Evolutionary conservation across 1,140 invertebrate species (phyloP), one percentile per base, ranked within the genome.

Genomic region (Diabrotica undecimpunctata): DNA sequence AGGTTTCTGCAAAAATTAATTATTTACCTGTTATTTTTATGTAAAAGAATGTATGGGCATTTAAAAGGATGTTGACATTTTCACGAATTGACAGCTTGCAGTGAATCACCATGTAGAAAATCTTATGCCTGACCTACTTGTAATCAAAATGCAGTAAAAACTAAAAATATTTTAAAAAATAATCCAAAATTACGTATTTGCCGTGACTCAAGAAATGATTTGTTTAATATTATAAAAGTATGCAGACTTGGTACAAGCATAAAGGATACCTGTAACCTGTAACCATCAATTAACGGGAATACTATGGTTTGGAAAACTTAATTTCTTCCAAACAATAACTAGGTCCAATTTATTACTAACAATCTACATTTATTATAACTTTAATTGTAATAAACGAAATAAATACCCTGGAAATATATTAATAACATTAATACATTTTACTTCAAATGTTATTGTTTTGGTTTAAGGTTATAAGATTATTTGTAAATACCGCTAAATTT

Each of bases 381-480:
- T 25, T 25, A 25, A 25, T 25, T 25, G 25, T 2, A 25, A 1
- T 25, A 25, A 25, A 25, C 1, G 25, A 25, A 25, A 2, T 25
- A 25, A 25, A 25, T 25, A 25, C 4, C 25, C 25, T 25, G 25
- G 25, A 25, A 25, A 1, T 25, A 25, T 25, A 25, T 25, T 25
- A 25, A 4, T 25, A 25, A 25, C 25, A 25, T 25, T 25, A 25
- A 25, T 25, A 25, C n/a, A n/a, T 1, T 25, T 4, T 14, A 53
- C 51, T 53, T 14, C n/a, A 53, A 54, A 54, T 62, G 14, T 53
- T 62, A n/a, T 54, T 53, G 38, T 39, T 62, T 37, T 54, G 38
- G 41, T 41, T 61, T 52, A 14, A 53, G 50, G 46, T 53, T 54
- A 62, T 54, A 62, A 37, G 54, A 8, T 46, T 2, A 25, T 46